Evolutionary conservation across 2,797 vertebrate species (phyloP), one percentile per base, ranked within the genome.

Genomic region (Pampus argenteus): DNA sequence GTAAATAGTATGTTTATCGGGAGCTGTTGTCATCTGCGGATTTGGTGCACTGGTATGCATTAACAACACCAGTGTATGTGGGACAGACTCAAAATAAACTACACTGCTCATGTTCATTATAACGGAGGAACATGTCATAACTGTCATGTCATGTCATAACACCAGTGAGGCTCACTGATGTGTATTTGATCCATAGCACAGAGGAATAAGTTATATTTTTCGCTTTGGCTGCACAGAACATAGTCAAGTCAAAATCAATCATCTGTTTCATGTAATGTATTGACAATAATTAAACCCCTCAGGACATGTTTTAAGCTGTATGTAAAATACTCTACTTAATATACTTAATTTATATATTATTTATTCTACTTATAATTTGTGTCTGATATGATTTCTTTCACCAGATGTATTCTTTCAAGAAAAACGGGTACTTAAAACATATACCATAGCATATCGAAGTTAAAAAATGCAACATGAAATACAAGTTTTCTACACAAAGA

Each of bases 401-500:
- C 40, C 17, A n/a, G 6, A 44, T 44, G 6, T 44, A 8, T 44
- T 5, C 17, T 44, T 36, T 36, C 2, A 8, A 44, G 40, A 44
- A 42, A 44, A 40, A 28, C 9, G n/a, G 15, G 20, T 20, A 47
- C 36, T 3, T 52, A 1, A 23, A 2, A 40, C 5, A 45, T 28
- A 57, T 38, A 28, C 6, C 57, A 22, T 40, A 40, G 38, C 15
- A 14, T 42, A n/a, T 9, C n/a, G 2, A 22, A 22, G 9, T 23
- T 11, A 20, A 22, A 11, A 49, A 13, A 42, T 42, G 17, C 9
- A 42, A 17, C 14, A 42, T 17, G 5, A 17, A 42, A 42, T 42
- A 18, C 13, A 40, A 13, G 5, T 36, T 28, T 60, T 57, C 4
- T 22, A 52, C 44, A 68, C 23, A 84, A 25, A 69, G 28, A 80